phyloP scores from a whole-genome alignment of 2,113 vertebrate genomes.

The Bubo bubo region DNA sequence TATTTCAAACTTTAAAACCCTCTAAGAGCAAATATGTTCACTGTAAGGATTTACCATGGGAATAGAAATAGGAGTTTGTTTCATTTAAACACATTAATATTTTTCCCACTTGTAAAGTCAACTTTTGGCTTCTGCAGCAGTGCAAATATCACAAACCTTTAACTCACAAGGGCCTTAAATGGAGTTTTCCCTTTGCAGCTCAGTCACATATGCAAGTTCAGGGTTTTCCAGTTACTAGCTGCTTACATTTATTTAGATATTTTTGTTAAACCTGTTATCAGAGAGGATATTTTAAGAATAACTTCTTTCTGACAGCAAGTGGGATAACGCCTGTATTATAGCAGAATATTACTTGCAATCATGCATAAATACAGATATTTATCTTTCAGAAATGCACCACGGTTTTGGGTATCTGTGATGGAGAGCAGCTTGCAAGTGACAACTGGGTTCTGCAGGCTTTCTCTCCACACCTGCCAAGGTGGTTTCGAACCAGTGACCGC shows the following conservation, averaged over 20 bases:
- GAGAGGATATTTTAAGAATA: background rate
- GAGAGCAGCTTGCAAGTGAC: background rate
- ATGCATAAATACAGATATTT: background rate
- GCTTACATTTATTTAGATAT: background rate
- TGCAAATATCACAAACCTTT: constrained; percentile 54
- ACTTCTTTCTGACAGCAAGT: background rate
- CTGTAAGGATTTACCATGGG: constrained; percentile 41
- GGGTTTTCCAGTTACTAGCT: background rate
- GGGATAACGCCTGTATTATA: background rate
- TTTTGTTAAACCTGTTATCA: background rate
- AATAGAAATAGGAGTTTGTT: constrained; percentile 58
- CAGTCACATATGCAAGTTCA: background rate
- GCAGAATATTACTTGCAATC: background rate
- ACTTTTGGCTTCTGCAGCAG: constrained; percentile 59
- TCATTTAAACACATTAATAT: constrained; percentile 65
- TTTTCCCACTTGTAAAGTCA: constrained; percentile 67
- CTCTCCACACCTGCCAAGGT: background rate
- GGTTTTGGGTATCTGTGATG: background rate
- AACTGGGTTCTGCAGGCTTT: background rate
- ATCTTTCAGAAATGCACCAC: background rate
- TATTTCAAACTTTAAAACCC: constrained; percentile 60
- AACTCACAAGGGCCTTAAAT: constrained; percentile 33
- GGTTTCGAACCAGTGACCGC: background rate
- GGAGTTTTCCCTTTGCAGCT: background rate
- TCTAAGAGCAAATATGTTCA: constrained; percentile 43